A percentile compares a stretch with the other conserved stretches of the same genome.
Conservation (phyloP, 2,113 vertebrate genomes). For the Etheostoma spectabile region DNA sequence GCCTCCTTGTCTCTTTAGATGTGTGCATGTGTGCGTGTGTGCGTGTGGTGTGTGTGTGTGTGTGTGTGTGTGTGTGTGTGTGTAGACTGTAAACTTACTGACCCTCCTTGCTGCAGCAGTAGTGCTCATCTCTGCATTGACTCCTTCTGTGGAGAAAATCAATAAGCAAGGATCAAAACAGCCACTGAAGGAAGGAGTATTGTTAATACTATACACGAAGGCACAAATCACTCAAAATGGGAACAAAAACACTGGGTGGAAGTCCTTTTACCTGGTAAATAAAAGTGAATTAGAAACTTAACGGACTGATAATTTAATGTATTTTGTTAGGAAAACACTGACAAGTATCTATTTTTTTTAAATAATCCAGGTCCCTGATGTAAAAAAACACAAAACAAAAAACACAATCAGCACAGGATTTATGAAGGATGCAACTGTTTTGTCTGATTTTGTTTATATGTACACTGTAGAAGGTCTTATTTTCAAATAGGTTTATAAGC, state of each 20-base stretch:
- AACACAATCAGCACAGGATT: too few relatives aligned
- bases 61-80: constrained; percentile 1
- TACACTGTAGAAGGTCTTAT: background rate
- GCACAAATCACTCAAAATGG: too few relatives aligned
- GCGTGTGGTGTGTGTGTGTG: constrained; percentile 21
- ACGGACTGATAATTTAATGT: too few relatives aligned
- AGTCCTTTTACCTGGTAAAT: too few relatives aligned
- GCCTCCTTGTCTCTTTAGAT: constrained; percentile 28
- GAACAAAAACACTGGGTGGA: too few relatives aligned
- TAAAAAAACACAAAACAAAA: too few relatives aligned
- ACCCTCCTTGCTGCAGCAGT: constrained; percentile 72
- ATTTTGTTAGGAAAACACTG: too few relatives aligned
- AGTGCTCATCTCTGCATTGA: constrained; percentile 67
- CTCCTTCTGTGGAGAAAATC: constrained; percentile 73
- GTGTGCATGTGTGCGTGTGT: constrained; percentile 20
- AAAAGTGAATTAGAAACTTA: too few relatives aligned
- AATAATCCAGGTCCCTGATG: too few relatives aligned
- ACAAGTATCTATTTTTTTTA: too few relatives aligned
- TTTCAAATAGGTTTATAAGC: background rate
- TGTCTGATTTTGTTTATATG: background rate
- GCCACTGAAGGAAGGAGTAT: constrained; percentile 59
- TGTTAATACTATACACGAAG: constrained; percentile 50
- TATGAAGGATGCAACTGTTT: too few relatives aligned
- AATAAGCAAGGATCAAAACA: constrained; percentile 72
- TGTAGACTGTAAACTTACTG: constrained; percentile 71